A percentile compares a stretch with the other conserved stretches of the same genome.
Evolutionary conservation across 2,888 invertebrate species (phyloP).

Genomic region (Trisateles emortualis): DNA sequence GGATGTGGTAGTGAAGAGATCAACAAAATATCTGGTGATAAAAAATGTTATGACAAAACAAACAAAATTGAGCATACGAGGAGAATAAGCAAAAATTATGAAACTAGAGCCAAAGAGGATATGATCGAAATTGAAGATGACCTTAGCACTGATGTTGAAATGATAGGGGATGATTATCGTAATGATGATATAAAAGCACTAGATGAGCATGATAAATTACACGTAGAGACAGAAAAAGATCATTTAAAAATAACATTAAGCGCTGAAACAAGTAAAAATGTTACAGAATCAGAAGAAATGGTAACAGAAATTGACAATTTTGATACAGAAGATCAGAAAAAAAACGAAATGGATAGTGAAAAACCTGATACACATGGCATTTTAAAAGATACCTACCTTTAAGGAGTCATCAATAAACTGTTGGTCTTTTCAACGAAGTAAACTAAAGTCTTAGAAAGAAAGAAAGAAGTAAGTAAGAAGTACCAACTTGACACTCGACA

Average conservation of each 20-base stretch:
- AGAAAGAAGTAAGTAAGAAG: too few species aligned
- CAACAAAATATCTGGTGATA: neutral
- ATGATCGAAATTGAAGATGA: conserved; percentile 44
- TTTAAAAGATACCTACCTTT: conserved; percentile 17
- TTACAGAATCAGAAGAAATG: conserved; percentile 46
- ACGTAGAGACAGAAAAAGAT: conserved; percentile 19
- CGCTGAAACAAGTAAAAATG: conserved; percentile 48
- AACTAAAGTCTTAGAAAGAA: too few species aligned
- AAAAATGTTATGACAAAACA: conserved; percentile 13
- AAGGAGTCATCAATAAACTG: too few species aligned
- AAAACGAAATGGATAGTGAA: neutral
- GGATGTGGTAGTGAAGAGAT: conserved; percentile 6
- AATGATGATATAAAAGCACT: conserved; percentile 32
- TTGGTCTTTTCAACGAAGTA: conserved; percentile 6
- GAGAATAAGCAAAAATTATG: neutral
- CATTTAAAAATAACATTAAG: conserved; percentile 25
- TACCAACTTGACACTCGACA: too few species aligned
- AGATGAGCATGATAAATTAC: conserved; percentile 14
- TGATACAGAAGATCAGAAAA: neutral
- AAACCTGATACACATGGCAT: conserved; percentile 5
- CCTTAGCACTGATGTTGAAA: conserved; percentile 37
- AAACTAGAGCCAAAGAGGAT: conserved; percentile 6
- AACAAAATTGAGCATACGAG: conserved; percentile 12
- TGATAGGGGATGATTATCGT: conserved; percentile 21
- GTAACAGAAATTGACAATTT: conserved; percentile 42